Conservation (phyloP, 37 sponge, comb jelly and placozoan genomes). For the Chondrosia reniformis region DNA sequence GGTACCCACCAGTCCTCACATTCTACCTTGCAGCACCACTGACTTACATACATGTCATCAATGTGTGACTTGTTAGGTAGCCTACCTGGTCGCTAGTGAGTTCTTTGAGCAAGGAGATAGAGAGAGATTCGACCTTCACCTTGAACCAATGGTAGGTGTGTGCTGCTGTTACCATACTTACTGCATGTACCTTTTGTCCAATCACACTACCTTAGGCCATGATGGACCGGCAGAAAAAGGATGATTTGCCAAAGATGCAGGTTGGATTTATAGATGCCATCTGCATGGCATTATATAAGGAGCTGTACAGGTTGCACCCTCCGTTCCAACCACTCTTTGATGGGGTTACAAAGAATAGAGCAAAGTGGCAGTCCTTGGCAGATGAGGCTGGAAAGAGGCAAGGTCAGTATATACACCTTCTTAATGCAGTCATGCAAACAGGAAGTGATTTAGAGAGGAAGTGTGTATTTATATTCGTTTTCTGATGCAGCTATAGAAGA, state of each 20-base stretch:
- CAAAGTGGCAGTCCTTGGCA: conserved; percentile 34
- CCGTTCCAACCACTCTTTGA: conserved; percentile 34
- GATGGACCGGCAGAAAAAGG: conserved; percentile 78
- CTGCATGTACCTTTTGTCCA: background rate
- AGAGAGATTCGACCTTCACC: conserved; percentile 57
- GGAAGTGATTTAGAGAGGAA: too few relatives aligned
- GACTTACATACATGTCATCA: too few relatives aligned
- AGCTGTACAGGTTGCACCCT: conserved; percentile 28
- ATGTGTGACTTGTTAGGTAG: too few relatives aligned
- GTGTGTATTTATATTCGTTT: too few relatives aligned
- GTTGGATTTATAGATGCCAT: conserved; percentile 86
- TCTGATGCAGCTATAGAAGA: too few relatives aligned
- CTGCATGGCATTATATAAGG: conserved; percentile 81
- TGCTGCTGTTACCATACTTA: background rate
- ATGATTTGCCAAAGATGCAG: conserved; percentile 90
- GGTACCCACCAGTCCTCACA: too few relatives aligned
- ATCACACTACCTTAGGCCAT: conserved; percentile 43
- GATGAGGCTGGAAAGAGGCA: background rate
- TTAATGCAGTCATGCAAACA: too few relatives aligned
- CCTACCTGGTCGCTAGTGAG: conserved; percentile 82
- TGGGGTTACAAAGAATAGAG: conserved; percentile 47
- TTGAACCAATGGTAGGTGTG: conserved; percentile 58
- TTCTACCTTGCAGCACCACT: too few relatives aligned
- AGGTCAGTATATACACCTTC: too few relatives aligned
- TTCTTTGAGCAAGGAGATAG: conserved; percentile 93